Percentiles rank a stretch among this genome's conserved stretches.
Conservation (phyloP, 2,888 invertebrate genomes). For the Tipula unca region DNA sequence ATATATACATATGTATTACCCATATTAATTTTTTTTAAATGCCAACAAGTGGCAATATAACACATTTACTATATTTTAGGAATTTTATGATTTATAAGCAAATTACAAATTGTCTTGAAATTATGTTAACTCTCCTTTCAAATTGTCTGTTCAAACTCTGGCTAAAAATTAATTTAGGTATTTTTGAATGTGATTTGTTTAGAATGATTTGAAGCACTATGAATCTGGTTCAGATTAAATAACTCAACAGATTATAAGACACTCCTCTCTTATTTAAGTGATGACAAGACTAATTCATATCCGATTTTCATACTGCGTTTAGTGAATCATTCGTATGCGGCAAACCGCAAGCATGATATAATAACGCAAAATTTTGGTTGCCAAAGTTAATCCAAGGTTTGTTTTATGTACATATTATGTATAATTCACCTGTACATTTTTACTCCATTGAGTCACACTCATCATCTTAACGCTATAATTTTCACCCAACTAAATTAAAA, state of each 20-base stretch:
- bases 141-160: too few species aligned
- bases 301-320: background rate
- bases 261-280: background rate
- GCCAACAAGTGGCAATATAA: too few species aligned
- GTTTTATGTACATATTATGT: background rate
- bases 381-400: background rate
- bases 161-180: too few species aligned
- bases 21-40: too few species aligned
- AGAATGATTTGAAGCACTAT: too few species aligned
- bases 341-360: background rate
- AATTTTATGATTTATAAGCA: too few species aligned
- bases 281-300: background rate
- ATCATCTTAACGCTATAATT: slow-evolving; percentile 4
- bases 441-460: background rate
- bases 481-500: background rate
- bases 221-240: too few species aligned
- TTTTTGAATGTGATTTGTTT: too few species aligned
- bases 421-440: background rate
- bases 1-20: too few species aligned
- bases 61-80: too few species aligned
- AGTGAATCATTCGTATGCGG: background rate
- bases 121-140: too few species aligned
- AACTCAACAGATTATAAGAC: background rate
- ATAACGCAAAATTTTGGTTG: background rate
- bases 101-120: too few species aligned